Conservation (phyloP, 2,113 vertebrate species). For the Vidua chalybeata region DNA sequence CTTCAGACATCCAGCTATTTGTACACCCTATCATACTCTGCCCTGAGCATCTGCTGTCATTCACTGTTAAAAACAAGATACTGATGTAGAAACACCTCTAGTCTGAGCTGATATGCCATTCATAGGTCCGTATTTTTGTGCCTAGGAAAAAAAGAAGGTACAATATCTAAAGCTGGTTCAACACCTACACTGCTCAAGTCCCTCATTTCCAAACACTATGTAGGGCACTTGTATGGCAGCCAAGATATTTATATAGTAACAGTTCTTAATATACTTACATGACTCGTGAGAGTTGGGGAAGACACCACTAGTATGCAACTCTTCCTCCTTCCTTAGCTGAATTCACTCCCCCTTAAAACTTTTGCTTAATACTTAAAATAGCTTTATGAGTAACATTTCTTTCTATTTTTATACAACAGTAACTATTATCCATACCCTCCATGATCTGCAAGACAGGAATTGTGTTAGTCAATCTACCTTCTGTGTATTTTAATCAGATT, state of each 20-base stretch:
- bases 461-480: neutral
- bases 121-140: neutral
- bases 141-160: neutral
- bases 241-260: slow-evolving; percentile 59
- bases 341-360: slow-evolving; percentile 17
- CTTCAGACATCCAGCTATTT: neutral
- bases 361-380: slow-evolving; percentile 10
- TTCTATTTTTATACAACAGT: neutral
- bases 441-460: neutral
- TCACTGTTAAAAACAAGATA: neutral
- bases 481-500: neutral
- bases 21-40: neutral
- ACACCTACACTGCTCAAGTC: slow-evolving; percentile 39
- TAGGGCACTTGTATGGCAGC: slow-evolving; percentile 54
- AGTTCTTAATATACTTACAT: slow-evolving; percentile 54
- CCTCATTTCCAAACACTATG: slow-evolving; percentile 36
- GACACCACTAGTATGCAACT: slow-evolving; percentile 12
- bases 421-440: neutral
- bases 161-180: slow-evolving; percentile 30
- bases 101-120: neutral
- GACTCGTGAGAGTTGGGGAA: slow-evolving; percentile 45
- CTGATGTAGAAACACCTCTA: neutral
- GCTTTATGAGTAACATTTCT: neutral
- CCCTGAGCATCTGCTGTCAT: neutral
- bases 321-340: neutral